Conservation (phyloP, 2,888 invertebrate genomes). For the Metallyticus violacea region DNA sequence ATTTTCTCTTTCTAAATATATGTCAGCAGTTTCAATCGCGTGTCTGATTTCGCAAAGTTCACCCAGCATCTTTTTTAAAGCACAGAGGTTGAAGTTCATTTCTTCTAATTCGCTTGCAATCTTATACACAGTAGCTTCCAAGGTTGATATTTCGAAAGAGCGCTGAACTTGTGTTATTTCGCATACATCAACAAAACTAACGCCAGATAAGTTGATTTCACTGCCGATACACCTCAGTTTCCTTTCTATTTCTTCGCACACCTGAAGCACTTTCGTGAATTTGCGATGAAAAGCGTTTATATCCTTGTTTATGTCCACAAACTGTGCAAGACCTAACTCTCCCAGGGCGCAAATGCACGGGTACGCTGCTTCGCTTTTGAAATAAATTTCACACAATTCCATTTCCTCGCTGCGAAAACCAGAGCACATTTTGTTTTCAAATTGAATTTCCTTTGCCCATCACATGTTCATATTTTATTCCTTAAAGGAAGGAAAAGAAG, state of each 20-base stretch:
- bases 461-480: too few relatives aligned
- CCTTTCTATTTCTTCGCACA: not conserved
- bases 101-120: not conserved
- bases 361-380: conserved; percentile 98
- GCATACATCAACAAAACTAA: not conserved
- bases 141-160: not conserved
- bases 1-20: not conserved
- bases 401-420: conserved; percentile 97
- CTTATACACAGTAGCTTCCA: not conserved
- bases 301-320: conserved; percentile 70
- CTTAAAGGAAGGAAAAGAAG: too few relatives aligned
- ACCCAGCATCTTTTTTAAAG: not conserved
- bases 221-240: not conserved
- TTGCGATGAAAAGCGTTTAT: not conserved
- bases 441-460: too few relatives aligned
- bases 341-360: conserved; percentile 97
- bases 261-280: not conserved
- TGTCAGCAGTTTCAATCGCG: not conserved
- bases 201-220: not conserved
- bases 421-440: conserved; percentile 69
- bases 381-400: conserved; percentile 96
- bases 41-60: not conserved
- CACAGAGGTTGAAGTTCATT: not conserved
- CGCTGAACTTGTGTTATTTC: not conserved
- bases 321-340: conserved; percentile 95